These are phyloP conservation scores for Thomomys bottae DNA, from an alignment of 2,113 vertebrate species.

Conservation along the genomic window DNA sequence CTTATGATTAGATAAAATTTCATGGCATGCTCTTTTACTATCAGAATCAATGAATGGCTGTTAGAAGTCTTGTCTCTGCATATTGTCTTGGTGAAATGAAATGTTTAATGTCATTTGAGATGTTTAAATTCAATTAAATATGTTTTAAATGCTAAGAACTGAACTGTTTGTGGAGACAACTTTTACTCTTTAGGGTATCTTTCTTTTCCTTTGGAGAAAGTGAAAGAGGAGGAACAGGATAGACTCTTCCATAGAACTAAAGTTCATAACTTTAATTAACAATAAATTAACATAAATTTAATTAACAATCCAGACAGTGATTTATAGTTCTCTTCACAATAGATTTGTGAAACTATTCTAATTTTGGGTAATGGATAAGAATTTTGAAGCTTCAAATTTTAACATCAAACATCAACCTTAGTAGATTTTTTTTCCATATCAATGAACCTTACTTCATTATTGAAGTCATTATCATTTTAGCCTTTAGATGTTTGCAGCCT, in stretches of 20 bases:
- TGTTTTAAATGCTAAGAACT: not conserved
- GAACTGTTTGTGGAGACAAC: not conserved
- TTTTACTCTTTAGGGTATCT: not conserved
- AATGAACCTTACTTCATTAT: constrained; percentile 32
- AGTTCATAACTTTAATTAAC: constrained; percentile 36
- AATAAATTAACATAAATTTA: constrained; percentile 12
- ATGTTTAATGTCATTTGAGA: constrained; percentile 27
- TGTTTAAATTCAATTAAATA: constrained; percentile 41
- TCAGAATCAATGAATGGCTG: constrained; percentile 53
- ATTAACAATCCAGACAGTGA: not conserved
- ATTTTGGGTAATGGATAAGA: constrained; percentile 25
- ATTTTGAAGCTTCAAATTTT: constrained; percentile 39
- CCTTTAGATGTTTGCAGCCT: constrained; percentile 19
- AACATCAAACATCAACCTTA: not conserved
- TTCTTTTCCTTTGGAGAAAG: not conserved
- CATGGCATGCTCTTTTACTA: constrained; percentile 60
- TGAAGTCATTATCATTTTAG: not conserved
- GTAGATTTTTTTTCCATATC: not conserved
- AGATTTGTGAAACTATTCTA: constrained; percentile 29
- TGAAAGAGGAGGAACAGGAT: not conserved
- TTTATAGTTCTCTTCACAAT: constrained; percentile 21
- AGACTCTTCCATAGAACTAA: constrained; percentile 26
- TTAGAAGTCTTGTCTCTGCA: constrained; percentile 47
- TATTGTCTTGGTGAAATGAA: constrained; percentile 49
- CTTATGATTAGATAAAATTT: constrained; percentile 74